Evolutionary conservation across 2,888 invertebrate species (phyloP).

Genomic region (Harmothoe impar): DNA sequence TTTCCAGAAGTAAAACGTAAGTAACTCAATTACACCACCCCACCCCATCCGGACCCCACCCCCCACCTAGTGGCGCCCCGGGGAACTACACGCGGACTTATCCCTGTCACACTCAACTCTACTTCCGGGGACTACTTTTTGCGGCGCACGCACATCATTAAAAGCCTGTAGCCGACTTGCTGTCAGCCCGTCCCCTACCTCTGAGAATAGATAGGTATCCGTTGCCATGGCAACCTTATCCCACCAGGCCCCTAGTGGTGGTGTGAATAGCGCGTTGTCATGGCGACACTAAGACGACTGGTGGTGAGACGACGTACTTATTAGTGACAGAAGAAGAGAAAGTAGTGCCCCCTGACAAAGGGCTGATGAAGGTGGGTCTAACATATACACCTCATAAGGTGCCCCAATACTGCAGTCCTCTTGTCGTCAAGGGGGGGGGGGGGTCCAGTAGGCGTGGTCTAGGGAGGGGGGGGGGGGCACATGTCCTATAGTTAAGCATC

Average conservation of each 20-base stretch:
- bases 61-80: not conserved
- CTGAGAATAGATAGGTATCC: slow-evolving; percentile 36
- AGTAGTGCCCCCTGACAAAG: not conserved
- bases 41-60: not conserved
- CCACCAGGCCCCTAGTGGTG: not conserved
- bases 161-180: slow-evolving; percentile 40
- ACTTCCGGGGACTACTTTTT: slow-evolving; percentile 43
- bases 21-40: not conserved
- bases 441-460: too few relatives aligned
- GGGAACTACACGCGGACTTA: slow-evolving; percentile 22
- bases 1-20: not conserved
- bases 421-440: too few relatives aligned
- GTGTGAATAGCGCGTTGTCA: slow-evolving; percentile 52
- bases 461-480: too few relatives aligned
- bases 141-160: slow-evolving; percentile 50
- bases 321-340: slow-evolving; percentile 14
- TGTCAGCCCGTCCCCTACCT: not conserved
- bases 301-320: slow-evolving; percentile 16
- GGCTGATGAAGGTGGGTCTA: not conserved
- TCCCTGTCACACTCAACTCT: slow-evolving; percentile 3
- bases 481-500: too few relatives aligned
- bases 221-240: slow-evolving; percentile 53
- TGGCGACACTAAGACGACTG: slow-evolving; percentile 27
- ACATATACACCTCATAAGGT: not conserved
- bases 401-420: not conserved